phyloP scores from a whole-genome alignment of 2,888 invertebrate species.

The Lingula anatina region DNA sequence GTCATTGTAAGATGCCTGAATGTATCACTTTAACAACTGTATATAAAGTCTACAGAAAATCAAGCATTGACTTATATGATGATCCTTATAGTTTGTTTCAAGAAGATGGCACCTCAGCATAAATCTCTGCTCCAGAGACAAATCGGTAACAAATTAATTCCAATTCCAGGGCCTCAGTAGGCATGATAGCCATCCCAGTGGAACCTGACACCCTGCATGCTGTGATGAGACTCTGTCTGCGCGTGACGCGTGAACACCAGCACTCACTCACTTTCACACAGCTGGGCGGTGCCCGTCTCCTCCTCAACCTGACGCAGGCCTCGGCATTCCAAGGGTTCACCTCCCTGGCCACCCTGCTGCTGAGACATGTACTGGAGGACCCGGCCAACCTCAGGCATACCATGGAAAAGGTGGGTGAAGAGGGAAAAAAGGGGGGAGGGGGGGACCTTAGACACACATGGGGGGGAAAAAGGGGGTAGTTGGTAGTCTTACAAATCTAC shows the following conservation, averaged over 20 bases:
- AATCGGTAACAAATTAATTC: too few species aligned
- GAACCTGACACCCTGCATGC: constrained; percentile 75
- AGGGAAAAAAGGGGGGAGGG: too few species aligned
- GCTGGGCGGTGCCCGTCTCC: constrained; percentile 67
- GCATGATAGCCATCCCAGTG: constrained; percentile 63
- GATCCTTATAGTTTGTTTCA: too few species aligned
- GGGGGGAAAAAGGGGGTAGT: too few species aligned
- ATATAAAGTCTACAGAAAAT: too few species aligned
- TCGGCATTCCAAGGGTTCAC: constrained; percentile 71
- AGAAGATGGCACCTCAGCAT: too few species aligned
- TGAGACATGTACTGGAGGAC: constrained; percentile 75
- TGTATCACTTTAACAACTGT: too few species aligned
- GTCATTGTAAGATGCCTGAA: too few species aligned
- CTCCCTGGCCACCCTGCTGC: constrained; percentile 69
- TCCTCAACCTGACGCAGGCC: constrained; percentile 68
- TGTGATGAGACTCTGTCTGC: constrained; percentile 67
- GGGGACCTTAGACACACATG: too few species aligned
- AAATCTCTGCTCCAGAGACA: too few species aligned
- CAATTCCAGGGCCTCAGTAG: not conserved
- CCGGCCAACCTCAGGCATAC: constrained; percentile 66
- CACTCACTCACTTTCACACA: constrained; percentile 69
- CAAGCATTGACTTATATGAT: too few species aligned
- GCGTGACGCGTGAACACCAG: constrained; percentile 69
- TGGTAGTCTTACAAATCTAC: too few species aligned
- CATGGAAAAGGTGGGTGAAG: constrained; percentile 70